A percentile compares a stretch with the other conserved stretches of the same genome.
phyloP scores from a whole-genome alignment of 2,888 invertebrate genomes.

The Volucella bombylans region DNA sequence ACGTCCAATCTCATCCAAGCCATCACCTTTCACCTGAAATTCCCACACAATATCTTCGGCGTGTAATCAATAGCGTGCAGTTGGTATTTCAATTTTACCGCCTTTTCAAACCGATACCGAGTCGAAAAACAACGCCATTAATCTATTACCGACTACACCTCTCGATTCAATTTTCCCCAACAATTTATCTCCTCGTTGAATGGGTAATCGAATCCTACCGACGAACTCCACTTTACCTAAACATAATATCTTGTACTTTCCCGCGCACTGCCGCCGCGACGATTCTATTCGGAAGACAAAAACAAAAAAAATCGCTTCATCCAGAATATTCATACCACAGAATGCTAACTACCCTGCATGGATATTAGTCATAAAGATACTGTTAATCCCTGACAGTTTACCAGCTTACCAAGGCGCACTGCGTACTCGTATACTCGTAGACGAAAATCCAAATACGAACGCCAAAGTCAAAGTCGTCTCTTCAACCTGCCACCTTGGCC shows the following conservation, averaged over 20 bases:
- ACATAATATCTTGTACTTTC: not conserved
- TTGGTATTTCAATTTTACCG: conserved; percentile 54
- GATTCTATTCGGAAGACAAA: too few relatives aligned
- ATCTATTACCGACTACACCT: conserved; percentile 66
- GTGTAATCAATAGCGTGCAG: conserved; percentile 53
- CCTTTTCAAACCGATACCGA: conserved; percentile 7
- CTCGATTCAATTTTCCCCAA: conserved; percentile 35
- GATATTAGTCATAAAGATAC: conserved; percentile 69
- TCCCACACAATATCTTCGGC: conserved; percentile 1
- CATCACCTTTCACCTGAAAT: conserved; percentile 43
- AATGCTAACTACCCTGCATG: conserved; percentile 55
- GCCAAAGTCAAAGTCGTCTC: not conserved
- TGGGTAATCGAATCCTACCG: conserved; percentile 50
- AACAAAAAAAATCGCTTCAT: not conserved
- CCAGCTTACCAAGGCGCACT: conserved; percentile 36
- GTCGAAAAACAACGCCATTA: conserved; percentile 48
- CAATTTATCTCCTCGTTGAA: conserved; percentile 38
- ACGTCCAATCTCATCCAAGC: not conserved
- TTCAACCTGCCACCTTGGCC: conserved; percentile 17
- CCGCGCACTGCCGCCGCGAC: too few relatives aligned
- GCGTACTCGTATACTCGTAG: too few relatives aligned
- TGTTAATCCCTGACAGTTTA: conserved; percentile 56
- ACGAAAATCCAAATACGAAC: too few relatives aligned
- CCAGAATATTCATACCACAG: conserved; percentile 29
- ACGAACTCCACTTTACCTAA: conserved; percentile 18